Conservation (phyloP, 1,140 invertebrate genomes). For the Diplogasteroides magnus region DNA sequence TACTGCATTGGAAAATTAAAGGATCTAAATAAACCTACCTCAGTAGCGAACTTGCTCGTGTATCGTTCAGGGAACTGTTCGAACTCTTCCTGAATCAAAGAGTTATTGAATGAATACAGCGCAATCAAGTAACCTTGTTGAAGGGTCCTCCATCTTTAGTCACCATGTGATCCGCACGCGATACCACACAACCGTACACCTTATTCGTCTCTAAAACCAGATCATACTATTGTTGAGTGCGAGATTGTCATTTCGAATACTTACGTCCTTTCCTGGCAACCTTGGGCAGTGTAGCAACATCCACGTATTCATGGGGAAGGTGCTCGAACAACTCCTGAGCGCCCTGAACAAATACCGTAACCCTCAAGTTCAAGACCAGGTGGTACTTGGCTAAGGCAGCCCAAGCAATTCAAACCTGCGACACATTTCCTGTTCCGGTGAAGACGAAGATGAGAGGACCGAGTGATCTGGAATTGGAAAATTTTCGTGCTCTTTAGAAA, state of each 20-base stretch:
- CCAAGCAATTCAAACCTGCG: too few species aligned
- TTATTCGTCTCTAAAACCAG: constrained; percentile 79
- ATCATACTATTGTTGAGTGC: too few species aligned
- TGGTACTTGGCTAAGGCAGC: too few species aligned
- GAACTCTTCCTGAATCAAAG: too few species aligned
- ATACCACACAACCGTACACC: constrained; percentile 85
- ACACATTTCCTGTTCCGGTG: constrained; percentile 78
- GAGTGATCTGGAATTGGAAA: constrained; percentile 64
- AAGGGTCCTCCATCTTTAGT: constrained; percentile 71
- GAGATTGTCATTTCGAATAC: constrained; percentile 52
- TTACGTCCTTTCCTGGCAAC: constrained; percentile 92
- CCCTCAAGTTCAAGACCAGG: too few species aligned
- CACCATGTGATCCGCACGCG: constrained; percentile 83
- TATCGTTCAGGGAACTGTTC: constrained; percentile 85
- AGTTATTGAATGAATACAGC: constrained; percentile 54
- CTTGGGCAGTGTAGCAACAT: constrained; percentile 84
- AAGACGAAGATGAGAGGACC: constrained; percentile 96
- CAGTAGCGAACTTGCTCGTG: constrained; percentile 90
- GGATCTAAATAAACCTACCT: constrained; percentile 61
- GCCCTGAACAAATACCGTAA: too few species aligned
- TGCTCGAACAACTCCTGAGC: constrained; percentile 97
- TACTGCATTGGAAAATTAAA: constrained; percentile 9
- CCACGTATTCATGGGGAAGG: constrained; percentile 92
- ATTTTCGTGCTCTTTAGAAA: neutral
- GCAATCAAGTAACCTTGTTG: constrained; percentile 13